Base-by-base conservation (phyloP, 2,797 vertebrate genomes). In the Botia almorhae region DNA sequence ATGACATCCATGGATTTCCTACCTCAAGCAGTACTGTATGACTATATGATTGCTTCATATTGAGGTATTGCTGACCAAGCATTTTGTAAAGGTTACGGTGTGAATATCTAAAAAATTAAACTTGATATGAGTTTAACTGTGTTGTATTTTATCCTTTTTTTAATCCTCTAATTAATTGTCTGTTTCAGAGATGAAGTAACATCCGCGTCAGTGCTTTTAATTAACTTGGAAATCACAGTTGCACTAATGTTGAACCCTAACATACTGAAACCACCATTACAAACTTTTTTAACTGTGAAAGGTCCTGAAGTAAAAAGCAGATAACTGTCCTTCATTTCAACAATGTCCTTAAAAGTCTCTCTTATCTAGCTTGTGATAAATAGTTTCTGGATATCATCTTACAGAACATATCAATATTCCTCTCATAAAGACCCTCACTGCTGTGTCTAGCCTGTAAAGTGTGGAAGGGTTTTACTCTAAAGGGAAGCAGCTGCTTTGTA, bases 401-500 rank as follows among this genome's bases (percentile, higher is more conserved):
- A 50, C 36, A 43, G 33, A 73, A 60, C 46, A 6, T 63, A 69
- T 68, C 48, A 48, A 51, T 61, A 50, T 51, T 79, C 75, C 21
- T 23, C 75, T 58, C 75, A 77, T 63, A 68, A 77, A 77, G 64
- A 58, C 71, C 64, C 36, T 74, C 29, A 56, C 36, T 75, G 79
- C 55, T 50, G 50, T 79, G 58, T 80, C 77, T 46, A 53, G 33
- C 43, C 21, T 69, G 55, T 81, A 74, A 74, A 75, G 46, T 77
- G 68, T 77, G 51, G 51, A 53, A 58, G 33, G 51, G 64, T 77
- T 68, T 68, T 56, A 69, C 53, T 77, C 75, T 77, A 76, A 68
- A 81, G 43, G 55, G 72, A 75, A 75, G 65, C 71, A 74, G 79
- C 72, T 81, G 72, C 29, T 81, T 51, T 39, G 53, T 81, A 74